Percentiles rank a stretch among this genome's conserved stretches.
Conservation (phyloP, 2,113 vertebrate species). For the Leptosomus discolor region DNA sequence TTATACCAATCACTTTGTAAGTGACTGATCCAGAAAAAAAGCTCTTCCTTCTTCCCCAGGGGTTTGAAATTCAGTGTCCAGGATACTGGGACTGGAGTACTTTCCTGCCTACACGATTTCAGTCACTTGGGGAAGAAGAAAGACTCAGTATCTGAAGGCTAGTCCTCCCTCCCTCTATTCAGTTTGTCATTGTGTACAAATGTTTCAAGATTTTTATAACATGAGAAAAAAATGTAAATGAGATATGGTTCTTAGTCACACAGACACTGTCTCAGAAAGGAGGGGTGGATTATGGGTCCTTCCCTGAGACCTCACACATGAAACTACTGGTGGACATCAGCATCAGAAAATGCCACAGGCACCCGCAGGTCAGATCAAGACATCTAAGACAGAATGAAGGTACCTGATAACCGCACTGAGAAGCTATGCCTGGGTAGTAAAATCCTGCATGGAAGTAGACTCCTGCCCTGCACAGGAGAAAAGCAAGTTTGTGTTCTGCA, state of each 20-base stretch:
- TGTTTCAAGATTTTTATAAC: neutral
- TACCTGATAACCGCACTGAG: neutral
- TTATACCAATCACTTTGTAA: neutral
- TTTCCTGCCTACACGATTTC: neutral
- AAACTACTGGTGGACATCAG: neutral
- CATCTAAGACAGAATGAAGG: neutral
- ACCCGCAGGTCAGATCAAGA: neutral
- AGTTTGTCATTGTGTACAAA: neutral
- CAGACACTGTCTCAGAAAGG: neutral
- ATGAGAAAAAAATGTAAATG: neutral
- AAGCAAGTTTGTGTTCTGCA: rapidly evolving
- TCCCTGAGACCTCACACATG: neutral
- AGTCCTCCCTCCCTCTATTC: neutral
- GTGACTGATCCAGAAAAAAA: neutral
- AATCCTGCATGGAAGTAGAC: neutral
- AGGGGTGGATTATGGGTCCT: neutral
- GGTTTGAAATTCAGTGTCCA: neutral
- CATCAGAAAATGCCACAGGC: neutral
- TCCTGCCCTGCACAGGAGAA: neutral
- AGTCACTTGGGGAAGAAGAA: neutral
- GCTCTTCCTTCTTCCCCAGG: neutral
- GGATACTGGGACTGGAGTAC: neutral
- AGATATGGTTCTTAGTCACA: neutral
- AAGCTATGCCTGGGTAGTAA: neutral
- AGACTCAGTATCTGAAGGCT: neutral